A percentile compares a stretch with the other conserved stretches of the same genome.
These are phyloP conservation scores for Manis javanica DNA, from an alignment of 2,797 vertebrate genomes.

Conservation along the genomic window DNA sequence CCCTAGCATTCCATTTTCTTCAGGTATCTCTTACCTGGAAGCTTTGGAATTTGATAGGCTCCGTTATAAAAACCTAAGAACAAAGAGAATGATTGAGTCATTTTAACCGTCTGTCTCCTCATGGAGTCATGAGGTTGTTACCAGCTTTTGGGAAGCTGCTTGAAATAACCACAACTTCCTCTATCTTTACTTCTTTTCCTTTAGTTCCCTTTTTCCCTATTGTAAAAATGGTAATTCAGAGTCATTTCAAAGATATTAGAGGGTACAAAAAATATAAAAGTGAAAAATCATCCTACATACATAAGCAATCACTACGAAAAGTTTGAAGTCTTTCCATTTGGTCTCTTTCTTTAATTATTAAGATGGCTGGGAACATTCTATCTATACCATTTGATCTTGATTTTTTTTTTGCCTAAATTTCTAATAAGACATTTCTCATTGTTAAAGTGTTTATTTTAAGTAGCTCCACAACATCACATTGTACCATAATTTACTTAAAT, in stretches of 20 bases:
- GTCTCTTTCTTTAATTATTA: slow-evolving; percentile 3
- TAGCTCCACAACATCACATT: neutral
- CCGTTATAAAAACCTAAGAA: neutral
- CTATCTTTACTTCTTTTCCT: neutral
- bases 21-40: neutral
- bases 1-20: neutral
- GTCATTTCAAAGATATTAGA: slow-evolving; percentile 22
- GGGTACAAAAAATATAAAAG: slow-evolving; percentile 14
- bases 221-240: neutral
- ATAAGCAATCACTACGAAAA: slow-evolving; percentile 21
- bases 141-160: neutral
- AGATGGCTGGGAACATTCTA: neutral
- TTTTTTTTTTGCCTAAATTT: slow-evolving; percentile 8
- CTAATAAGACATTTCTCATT: neutral
- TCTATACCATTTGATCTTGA: neutral
- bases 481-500: slow-evolving; percentile 9
- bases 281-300: neutral
- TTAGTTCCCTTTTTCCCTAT: neutral
- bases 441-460: slow-evolving; percentile 49
- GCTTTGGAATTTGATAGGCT: slow-evolving; percentile 5
- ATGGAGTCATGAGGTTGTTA: neutral
- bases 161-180: neutral
- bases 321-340: neutral
- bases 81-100: neutral
- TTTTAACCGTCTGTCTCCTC: neutral